These are phyloP conservation scores for Oreochromis tanganicae DNA, from an alignment of 2,113 vertebrate species.

Conservation along the genomic window DNA sequence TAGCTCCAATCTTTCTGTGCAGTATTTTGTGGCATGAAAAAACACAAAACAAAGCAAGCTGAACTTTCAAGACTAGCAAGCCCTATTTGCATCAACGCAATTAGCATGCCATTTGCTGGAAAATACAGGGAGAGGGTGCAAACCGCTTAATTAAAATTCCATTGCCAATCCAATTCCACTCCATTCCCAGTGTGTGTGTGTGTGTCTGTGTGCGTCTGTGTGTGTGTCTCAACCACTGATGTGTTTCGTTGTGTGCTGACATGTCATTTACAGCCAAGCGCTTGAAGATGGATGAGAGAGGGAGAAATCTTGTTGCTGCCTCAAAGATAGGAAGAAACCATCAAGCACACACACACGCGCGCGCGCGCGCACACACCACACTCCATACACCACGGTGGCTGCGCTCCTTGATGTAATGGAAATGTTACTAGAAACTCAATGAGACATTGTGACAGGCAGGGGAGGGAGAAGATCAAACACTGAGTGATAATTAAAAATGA, in stretches of 20 bases:
- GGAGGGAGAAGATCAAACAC: constrained; percentile 45
- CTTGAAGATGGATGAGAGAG: constrained; percentile 62
- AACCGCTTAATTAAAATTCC: constrained; percentile 54
- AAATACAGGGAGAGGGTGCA: background rate
- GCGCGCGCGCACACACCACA: background rate
- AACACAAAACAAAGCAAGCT: background rate
- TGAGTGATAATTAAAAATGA: constrained; percentile 55
- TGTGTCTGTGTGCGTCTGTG: background rate
- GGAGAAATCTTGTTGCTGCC: constrained; percentile 29
- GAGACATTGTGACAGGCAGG: constrained; percentile 38
- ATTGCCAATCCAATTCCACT: constrained; percentile 29
- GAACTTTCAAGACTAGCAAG: background rate
- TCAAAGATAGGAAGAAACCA: constrained; percentile 35
- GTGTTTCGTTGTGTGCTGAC: constrained; percentile 36
- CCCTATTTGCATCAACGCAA: constrained; percentile 50
- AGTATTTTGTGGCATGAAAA: background rate
- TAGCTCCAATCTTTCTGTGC: background rate
- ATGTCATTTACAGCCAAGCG: constrained; percentile 57
- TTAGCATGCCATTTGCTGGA: constrained; percentile 33
- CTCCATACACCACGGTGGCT: background rate
- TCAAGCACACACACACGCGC: background rate
- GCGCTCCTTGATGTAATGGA: constrained; percentile 45
- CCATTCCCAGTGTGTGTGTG: background rate
- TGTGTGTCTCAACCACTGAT: background rate
- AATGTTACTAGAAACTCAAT: constrained; percentile 33